Base-by-base conservation (phyloP, 2,797 vertebrate species). In the Carduelis carduelis region DNA sequence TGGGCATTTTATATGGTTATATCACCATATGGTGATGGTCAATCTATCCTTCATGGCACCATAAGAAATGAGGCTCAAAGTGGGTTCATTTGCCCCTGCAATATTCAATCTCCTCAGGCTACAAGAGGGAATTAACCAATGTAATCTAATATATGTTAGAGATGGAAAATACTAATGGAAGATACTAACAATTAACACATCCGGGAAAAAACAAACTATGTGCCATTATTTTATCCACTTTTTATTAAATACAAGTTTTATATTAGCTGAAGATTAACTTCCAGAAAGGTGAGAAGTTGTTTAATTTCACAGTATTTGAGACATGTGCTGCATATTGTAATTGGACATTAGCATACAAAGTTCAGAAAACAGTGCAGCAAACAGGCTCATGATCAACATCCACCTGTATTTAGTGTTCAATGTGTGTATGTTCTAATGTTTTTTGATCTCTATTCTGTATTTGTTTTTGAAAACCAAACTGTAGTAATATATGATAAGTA, bases 231-330 rank as follows among this genome's bases (percentile, higher is more conserved):
- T 87, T n/a, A 95, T 90, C 34, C 63, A 49, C 35, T 90, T 89
- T 89, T 34, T 50, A 86, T 93, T 70, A 91, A 63, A 83, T 74
- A 87, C 9, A 92, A 66, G 83, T 84, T 97, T 84, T 77, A 84
- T 46, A 92, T 89, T 91, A 84, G 34, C n/a, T 87, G 66, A 95
- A 90, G 37, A 74, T 87, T 85, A 95, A 26, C 30, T 32, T 90
- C 64, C 56, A 94, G 56, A 89, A 96, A 91, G 61, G 60, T 74
- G 81, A 90, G 55, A 93, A 87, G 71, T 79, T 88, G 49, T 90
- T 96, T 90, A 70, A 92, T 90, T 91, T 90, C 83, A 69, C 83
- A 92, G 28, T 37, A 43, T 92, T 95, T 91, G 49, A 92, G 89
- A 93, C 24, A 65, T 34, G 71, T 24, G 22, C 63, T 72, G 55